Conservation (phyloP, 2,888 invertebrate species). For the Sussaba pulchella region DNA sequence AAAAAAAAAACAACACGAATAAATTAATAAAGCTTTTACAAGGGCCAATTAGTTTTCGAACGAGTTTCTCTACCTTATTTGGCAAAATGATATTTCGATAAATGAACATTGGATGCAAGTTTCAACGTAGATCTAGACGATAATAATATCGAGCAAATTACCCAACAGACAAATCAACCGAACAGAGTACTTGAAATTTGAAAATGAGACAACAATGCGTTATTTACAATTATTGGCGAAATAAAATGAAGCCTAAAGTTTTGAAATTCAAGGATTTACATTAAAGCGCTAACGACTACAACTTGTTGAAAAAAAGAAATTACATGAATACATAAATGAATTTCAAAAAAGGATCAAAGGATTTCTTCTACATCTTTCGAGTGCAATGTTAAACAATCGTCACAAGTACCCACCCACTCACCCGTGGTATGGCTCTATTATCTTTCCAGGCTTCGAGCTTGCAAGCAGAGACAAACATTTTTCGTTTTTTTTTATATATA, state of each 20-base stretch:
- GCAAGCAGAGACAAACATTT: slow-evolving; percentile 74
- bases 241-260: too few relatives aligned
- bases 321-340: too few relatives aligned
- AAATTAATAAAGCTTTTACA: neutral
- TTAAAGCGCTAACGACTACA: too few relatives aligned
- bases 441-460: slow-evolving; percentile 78
- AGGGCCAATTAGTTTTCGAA: neutral
- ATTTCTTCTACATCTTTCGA: slow-evolving; percentile 45
- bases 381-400: slow-evolving; percentile 47
- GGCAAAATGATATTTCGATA: neutral
- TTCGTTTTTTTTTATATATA: slow-evolving; percentile 35
- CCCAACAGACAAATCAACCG: neutral
- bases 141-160: neutral
- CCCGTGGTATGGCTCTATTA: slow-evolving; percentile 77
- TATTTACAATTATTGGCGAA: neutral
- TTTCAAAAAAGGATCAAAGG: too few relatives aligned
- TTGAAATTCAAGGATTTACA: too few relatives aligned
- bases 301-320: too few relatives aligned
- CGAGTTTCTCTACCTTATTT: slow-evolving; percentile 5
- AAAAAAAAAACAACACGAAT: neutral
- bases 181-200: neutral
- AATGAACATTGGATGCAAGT: neutral
- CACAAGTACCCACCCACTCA: slow-evolving; percentile 76
- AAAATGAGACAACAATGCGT: neutral
- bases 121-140: neutral